Percentiles rank a stretch among this genome's conserved stretches.
These are phyloP conservation scores for Volucella zonaria DNA, from an alignment of 2,888 invertebrate genomes.

Conservation along the genomic window DNA sequence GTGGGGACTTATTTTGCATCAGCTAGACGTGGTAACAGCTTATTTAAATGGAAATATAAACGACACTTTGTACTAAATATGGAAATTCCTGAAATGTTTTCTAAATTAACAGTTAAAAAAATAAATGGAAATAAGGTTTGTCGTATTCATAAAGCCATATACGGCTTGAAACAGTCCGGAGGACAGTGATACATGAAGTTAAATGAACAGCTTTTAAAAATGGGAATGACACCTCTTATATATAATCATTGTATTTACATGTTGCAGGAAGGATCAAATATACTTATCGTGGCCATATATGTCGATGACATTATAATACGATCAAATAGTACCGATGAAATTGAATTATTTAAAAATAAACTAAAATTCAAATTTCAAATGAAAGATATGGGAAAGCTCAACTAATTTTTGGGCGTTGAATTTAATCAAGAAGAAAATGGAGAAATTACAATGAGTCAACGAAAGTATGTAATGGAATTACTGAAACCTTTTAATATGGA, in stretches of 20 bases:
- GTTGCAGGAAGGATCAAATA: neutral
- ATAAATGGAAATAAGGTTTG: no score
- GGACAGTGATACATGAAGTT: no score
- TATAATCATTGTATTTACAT: slow-evolving; percentile 23
- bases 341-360: slow-evolving; percentile 13
- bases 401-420: slow-evolving; percentile 17
- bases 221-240: slow-evolving; percentile 2
- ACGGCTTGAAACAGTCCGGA: no score
- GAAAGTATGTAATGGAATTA: slow-evolving; percentile 3
- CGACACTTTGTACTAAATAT: no score
- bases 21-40: no score
- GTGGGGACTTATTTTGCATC: no score
- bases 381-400: slow-evolving; percentile 11
- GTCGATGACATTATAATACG: slow-evolving; percentile 15
- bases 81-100: no score
- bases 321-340: slow-evolving; percentile 3
- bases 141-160: no score
- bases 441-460: slow-evolving; percentile 17
- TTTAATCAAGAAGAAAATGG: slow-evolving; percentile 3
- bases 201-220: neutral
- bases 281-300: slow-evolving; percentile 15
- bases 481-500: slow-evolving; percentile 12
- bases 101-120: no score
- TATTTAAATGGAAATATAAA: no score
- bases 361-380: slow-evolving; percentile 3